Base-by-base conservation (phyloP, 2,888 invertebrate species). In the Ligdia adustata region DNA sequence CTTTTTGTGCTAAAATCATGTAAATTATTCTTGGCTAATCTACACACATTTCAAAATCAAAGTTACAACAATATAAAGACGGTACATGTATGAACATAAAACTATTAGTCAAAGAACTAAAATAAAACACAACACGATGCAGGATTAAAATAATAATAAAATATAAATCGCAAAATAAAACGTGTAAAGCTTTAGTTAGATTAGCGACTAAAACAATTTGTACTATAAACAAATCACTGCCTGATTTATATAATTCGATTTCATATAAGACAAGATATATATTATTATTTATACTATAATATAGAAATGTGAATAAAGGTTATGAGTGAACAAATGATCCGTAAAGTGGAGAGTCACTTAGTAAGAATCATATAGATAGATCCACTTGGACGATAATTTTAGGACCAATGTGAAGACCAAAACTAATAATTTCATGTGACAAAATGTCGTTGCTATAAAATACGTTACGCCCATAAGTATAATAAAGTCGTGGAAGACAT, bases 121-220 rank as follows among this genome's bases (percentile, higher is more conserved):
- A 55, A 56, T 42, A 52, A 55, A 72, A 72, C 66, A 75, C 69
- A 71, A 69, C 63, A 66, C 62, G 51, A 64, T 57, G 45, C 54
- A 59, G 54, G 65, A 59, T 65, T 62, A 69, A 64, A 65, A 67
- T 22, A 9, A 60, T 46, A 57, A 34, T 67, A 60, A 62, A 67
- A 71, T 68, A 70, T 60, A 50, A 62, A 67, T 60, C 50, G 70
- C 69, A 70, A 75, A 72, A 75, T 63, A 75, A 66, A 67, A 56
- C 50, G 55, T 62, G 60, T 78, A 82, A 79, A 82, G 74, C 74
- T 75, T 67, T 37, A 35, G 29, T 34, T 58, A 22, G n/a, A n/a
- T n/a, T 7, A 22, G 72, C 64, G 73, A 84, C 81, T 83, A 83
- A 75, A 76, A 64, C 65, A 78, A 80, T 87, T 88, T 87, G 88